Conservation (phyloP, 1,140 invertebrate genomes). For the Drosophila varians region DNA sequence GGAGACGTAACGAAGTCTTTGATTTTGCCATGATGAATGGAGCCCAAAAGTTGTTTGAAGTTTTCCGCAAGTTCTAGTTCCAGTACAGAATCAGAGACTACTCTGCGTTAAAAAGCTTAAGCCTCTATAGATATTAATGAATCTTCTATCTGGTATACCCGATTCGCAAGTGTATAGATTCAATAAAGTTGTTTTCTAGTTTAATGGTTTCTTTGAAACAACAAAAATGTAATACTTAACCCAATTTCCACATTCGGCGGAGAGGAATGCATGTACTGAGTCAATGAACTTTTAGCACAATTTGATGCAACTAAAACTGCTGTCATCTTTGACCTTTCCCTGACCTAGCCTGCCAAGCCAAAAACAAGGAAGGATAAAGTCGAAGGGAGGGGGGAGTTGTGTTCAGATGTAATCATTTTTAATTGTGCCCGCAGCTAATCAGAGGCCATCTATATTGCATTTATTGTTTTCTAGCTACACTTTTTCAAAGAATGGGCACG, state of each 20-base stretch:
- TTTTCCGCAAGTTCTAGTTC: conserved; percentile 1
- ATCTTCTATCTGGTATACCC: not conserved
- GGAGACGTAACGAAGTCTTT: not conserved
- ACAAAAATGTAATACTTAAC: conserved; percentile 27
- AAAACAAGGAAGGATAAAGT: not conserved
- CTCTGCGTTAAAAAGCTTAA: too few species aligned
- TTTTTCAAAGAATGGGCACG: conserved; percentile 5
- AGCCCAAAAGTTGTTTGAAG: conserved; percentile 19
- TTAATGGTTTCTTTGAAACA: conserved; percentile 18
- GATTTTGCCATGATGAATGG: conserved; percentile 30
- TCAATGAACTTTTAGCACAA: not conserved
- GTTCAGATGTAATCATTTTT: conserved; percentile 33
- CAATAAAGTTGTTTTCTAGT: conserved; percentile 10
- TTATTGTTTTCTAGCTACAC: conserved; percentile 17
- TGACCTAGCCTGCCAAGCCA: conserved; percentile 23
- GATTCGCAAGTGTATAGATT: conserved; percentile 1
- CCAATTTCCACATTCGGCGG: conserved; percentile 2
- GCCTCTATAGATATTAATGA: too few species aligned
- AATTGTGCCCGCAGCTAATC: conserved; percentile 25
- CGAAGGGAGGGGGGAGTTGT: conserved; percentile 6
- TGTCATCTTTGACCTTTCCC: not conserved
- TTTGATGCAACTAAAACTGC: not conserved
- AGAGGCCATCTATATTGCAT: not conserved
- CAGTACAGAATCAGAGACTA: too few species aligned
- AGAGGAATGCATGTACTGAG: not conserved